A percentile compares a stretch with the other conserved stretches of the same genome.
Evolutionary conservation across 2,797 vertebrate genomes (phyloP).

Genomic region (Cyprinodon diabolis): DNA sequence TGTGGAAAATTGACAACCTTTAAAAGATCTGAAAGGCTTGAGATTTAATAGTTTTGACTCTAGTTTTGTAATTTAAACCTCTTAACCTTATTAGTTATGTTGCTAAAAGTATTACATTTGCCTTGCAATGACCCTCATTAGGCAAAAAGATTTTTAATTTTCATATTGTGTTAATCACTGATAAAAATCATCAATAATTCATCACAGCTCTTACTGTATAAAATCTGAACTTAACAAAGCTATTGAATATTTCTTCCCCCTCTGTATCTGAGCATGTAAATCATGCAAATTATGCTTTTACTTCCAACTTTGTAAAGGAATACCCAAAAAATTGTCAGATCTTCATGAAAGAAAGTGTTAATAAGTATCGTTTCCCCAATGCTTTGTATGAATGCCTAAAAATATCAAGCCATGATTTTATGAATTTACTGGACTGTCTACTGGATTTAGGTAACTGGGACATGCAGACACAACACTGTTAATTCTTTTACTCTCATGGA

Average conservation of each 20-base stretch:
- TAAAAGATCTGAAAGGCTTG: background rate
- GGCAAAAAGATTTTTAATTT: conserved; percentile 3
- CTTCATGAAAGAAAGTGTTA: too few relatives aligned
- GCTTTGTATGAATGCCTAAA: too few relatives aligned
- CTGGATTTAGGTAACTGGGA: too few relatives aligned
- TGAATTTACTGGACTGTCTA: too few relatives aligned
- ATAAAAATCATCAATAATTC: conserved; percentile 35
- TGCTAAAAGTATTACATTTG: background rate
- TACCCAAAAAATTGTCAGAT: too few relatives aligned
- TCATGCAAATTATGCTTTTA: conserved; percentile 14
- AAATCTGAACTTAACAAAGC: background rate
- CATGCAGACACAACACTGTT: too few relatives aligned
- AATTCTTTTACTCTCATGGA: too few relatives aligned
- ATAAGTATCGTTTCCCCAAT: too few relatives aligned
- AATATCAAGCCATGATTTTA: too few relatives aligned
- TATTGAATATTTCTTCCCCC: conserved; percentile 15
- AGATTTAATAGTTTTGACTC: background rate
- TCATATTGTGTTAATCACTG: conserved; percentile 16
- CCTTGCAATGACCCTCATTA: background rate
- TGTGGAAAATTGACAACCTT: too few relatives aligned
- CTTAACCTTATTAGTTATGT: background rate
- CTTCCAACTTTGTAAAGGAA: background rate
- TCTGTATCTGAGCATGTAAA: background rate
- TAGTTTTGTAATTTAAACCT: background rate
- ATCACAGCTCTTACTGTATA: conserved; percentile 18